Conservation (phyloP, 2,797 vertebrate genomes). For the Muscicapa comitata region DNA sequence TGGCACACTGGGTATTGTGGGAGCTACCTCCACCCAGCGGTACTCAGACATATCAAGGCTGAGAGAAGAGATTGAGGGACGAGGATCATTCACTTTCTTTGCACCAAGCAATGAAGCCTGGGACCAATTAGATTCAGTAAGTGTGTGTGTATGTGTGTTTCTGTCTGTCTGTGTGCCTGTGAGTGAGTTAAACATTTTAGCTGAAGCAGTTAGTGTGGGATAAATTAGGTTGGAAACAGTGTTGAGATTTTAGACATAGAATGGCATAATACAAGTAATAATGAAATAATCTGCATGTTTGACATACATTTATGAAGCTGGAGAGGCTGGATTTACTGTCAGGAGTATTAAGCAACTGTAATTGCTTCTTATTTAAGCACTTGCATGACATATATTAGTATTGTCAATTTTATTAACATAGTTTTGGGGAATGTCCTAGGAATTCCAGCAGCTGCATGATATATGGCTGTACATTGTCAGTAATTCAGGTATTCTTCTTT, state of each 20-base stretch:
- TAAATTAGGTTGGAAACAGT: neutral
- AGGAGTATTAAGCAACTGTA: neutral
- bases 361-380: neutral
- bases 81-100: slow-evolving; percentile 92
- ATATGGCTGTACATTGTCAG: no score
- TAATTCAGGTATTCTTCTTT: neutral
- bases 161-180: neutral
- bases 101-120: slow-evolving; percentile 96
- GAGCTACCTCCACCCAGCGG: slow-evolving; percentile 83
- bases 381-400: neutral
- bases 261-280: neutral
- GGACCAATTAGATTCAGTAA: slow-evolving; percentile 86
- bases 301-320: neutral
- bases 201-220: neutral
- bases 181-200: neutral
- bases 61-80: slow-evolving; percentile 89
- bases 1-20: slow-evolving; percentile 87
- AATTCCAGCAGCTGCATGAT: neutral
- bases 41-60: slow-evolving; percentile 88
- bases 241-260: neutral
- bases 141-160: neutral
- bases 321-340: neutral
- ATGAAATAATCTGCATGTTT: neutral
- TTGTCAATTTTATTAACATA: neutral
- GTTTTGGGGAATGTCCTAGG: neutral